Conservation (phyloP, 2,797 vertebrate genomes). For the Rhincodon typus region DNA sequence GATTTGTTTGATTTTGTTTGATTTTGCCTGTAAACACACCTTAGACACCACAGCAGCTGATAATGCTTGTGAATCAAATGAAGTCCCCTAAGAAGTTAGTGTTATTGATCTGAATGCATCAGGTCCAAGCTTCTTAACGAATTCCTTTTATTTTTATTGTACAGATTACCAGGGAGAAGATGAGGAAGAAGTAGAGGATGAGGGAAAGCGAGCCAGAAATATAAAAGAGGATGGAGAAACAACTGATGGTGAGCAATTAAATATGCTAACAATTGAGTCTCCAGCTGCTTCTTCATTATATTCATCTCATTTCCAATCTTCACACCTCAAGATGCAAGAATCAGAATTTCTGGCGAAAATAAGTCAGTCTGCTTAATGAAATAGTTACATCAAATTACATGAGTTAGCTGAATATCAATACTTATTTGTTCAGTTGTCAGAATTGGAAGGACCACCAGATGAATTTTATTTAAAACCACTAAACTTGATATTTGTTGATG, state of each 20-base stretch:
- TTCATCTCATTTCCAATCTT: neutral
- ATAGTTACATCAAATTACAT: neutral
- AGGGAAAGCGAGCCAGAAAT: too few relatives aligned
- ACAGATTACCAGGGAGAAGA: slow-evolving; percentile 49
- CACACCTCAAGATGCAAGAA: neutral
- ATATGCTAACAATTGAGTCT: neutral
- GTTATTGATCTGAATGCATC: neutral
- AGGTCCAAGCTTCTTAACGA: neutral
- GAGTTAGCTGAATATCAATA: neutral
- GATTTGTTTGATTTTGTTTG: neutral
- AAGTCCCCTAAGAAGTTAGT: neutral
- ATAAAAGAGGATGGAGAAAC: slow-evolving; percentile 38
- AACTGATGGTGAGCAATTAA: slow-evolving; percentile 45
- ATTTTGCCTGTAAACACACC: neutral
- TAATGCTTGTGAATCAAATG: neutral
- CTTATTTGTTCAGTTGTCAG: neutral
- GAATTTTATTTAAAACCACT: neutral
- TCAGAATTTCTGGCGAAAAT: neutral
- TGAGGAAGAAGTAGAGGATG: slow-evolving; percentile 38
- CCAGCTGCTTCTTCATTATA: neutral
- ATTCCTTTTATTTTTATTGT: neutral
- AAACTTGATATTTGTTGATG: neutral
- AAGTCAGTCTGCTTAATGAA: neutral
- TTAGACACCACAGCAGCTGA: too few relatives aligned
- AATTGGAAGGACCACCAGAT: neutral